Evolutionary conservation across 1,140 invertebrate species (phyloP), one percentile per base, ranked within the genome.

Genomic region (Arion vulgaris): DNA sequence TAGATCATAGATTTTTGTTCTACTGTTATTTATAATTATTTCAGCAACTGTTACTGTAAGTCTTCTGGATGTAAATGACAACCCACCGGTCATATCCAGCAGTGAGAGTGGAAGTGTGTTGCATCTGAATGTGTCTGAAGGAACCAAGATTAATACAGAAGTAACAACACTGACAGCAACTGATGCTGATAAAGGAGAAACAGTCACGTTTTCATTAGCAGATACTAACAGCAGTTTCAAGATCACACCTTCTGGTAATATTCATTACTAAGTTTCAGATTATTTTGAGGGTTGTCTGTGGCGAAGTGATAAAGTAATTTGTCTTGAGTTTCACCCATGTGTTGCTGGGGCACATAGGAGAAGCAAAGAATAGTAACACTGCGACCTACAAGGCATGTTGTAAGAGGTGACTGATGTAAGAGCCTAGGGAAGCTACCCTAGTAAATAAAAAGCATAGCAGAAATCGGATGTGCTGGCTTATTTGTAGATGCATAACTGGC

Each of bases 1-100:
- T 28, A 57, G 66, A 32, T 74, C 41, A 57, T n/a, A 57, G 26
- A 19, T 19, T 57, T 15, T 57, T 15, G 4, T 5, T 5, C 15
- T 57, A 23, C 53, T 15, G 9, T 57, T 57, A 15, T 15, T 57
- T 1, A 23, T 57, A 57, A 57, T n/a, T 23, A 66, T 83, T 85
- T 74, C 85, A 89, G 88, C 80, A 13, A 86, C 84, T 0, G 38
- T 88, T 26, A 86, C 85, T 17, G 80, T 89, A 32, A 85, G 74
- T 26, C 28, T 89, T 9, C 15, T 73, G 13, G 88, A 89, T 83
- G 80, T 84, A 4, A 89, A 89, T 84, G 88, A 89, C 74, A 86
- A 88, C 41, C 15, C 26, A 68, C 88, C 88, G 5, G 80, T 80
- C 11, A 86, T 89, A 45, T 38, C 77, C 62, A 66, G n/a, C 26